Base-by-base conservation (phyloP, 2,888 invertebrate species). In the Melikaiella ostensackeni region DNA sequence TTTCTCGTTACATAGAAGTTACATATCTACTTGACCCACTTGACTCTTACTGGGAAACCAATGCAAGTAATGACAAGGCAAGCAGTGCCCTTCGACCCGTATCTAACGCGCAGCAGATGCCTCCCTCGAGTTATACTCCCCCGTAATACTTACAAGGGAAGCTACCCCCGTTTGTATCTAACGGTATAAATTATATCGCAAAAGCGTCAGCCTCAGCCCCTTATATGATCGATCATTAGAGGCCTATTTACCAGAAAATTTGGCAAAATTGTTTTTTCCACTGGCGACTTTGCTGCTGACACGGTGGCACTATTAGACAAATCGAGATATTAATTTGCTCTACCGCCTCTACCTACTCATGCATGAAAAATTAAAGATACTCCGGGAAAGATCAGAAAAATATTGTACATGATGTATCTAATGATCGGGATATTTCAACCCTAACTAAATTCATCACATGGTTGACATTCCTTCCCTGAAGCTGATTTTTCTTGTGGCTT, bases 51-150 rank as follows among this genome's bases (percentile, higher is more conserved):
- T 82, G 77, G 84, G 84, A 84, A 84, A 86, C 85, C 84, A 84
- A 88, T 82, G 86, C 86, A 83, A 85, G 86, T 89, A 89, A 88
- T 88, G 89, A 89, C 87, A 87, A 83, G 83, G 88, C 86, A 86
- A 87, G 83, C 84, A 84, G 88, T 91, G 91, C 89, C 90, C 91
- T 88, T 79, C 89, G 91, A 91, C 87, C 91, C 91, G 91, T 91
- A 86, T 89, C 91, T 91, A 91, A 91, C 90, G 86, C 84, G 89
- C 81, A 91, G 90, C 91, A 91, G 91, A 91, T 91, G 91, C 91
- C 89, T 89, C 89, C 88, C 76, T 82, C 80, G 78, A 77, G 74
- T 77, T 81, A 81, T 84, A 82, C 82, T 81, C 81, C 82, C 81
- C 78, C 77, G 82, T 79, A 80, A 84, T 78, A 80, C 75, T 84